A percentile compares a stretch with the other conserved stretches of the same genome.
Evolutionary conservation across 2,888 invertebrate genomes (phyloP).

Genomic region (Caenorhabditis sp.): DNA sequence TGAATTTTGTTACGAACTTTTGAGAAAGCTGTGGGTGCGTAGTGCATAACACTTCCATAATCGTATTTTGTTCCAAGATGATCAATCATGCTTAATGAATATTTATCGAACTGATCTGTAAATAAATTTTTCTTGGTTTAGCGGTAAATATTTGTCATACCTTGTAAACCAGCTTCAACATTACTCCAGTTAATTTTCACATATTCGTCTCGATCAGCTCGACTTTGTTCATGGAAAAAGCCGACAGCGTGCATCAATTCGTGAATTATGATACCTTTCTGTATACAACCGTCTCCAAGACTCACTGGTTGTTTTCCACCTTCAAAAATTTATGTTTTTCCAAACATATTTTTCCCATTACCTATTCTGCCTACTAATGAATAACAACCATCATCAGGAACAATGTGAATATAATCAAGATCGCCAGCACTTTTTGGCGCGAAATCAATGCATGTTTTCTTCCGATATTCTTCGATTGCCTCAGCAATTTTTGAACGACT

Average conservation of each 20-base stretch:
- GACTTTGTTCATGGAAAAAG: slow-evolving; percentile 71
- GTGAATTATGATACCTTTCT: slow-evolving; percentile 70
- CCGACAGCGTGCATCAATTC: slow-evolving; percentile 71
- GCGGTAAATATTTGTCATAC: slow-evolving; percentile 25
- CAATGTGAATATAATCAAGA: slow-evolving; percentile 68
- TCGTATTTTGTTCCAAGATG: slow-evolving; percentile 71
- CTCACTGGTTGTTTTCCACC: slow-evolving; percentile 71
- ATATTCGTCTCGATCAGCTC: slow-evolving; percentile 71
- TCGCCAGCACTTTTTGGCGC: slow-evolving; percentile 65
- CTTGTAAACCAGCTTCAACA: slow-evolving; percentile 66
- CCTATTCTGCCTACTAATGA: slow-evolving; percentile 68
- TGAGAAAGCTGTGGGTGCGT: slow-evolving; percentile 73
- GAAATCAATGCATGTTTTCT: slow-evolving; percentile 66
- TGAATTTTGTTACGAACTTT: slow-evolving; percentile 63
- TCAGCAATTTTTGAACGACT: slow-evolving; percentile 67
- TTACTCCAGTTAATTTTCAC: slow-evolving; percentile 69
- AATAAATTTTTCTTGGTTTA: too few relatives aligned
- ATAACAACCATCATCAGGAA: slow-evolving; percentile 71
- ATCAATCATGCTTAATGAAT: slow-evolving; percentile 69
- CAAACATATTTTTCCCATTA: slow-evolving; percentile 9
- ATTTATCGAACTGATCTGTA: slow-evolving; percentile 69
- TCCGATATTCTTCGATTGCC: slow-evolving; percentile 65
- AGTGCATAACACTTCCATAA: slow-evolving; percentile 73
- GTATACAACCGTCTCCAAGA: slow-evolving; percentile 70
- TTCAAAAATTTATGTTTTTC: slow-evolving; percentile 22